phyloP scores from a whole-genome alignment of 2,797 vertebrate species.

The Hemibagrus guttatus region DNA sequence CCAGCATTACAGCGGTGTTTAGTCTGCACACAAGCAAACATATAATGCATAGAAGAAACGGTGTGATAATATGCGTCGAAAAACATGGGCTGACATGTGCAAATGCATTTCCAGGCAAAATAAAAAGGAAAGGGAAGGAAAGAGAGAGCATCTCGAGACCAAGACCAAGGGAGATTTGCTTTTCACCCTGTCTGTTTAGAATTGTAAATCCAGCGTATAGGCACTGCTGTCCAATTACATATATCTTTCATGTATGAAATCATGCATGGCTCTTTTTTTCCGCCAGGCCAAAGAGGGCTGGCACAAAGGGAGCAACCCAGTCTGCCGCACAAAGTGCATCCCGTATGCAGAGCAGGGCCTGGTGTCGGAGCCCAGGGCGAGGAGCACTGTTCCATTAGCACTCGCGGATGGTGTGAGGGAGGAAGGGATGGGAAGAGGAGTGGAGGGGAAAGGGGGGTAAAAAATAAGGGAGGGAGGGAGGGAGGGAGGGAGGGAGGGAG shows the following conservation, averaged over 20 bases:
- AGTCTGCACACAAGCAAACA: slow-evolving; percentile 50
- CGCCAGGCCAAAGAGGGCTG: slow-evolving; percentile 66
- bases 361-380: slow-evolving; percentile 74
- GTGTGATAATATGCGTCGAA: slow-evolving; percentile 63
- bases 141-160: slow-evolving; percentile 9
- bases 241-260: slow-evolving; percentile 84
- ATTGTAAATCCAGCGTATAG: slow-evolving; percentile 79
- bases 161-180: slow-evolving; percentile 57
- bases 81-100: slow-evolving; percentile 66
- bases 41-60: slow-evolving; percentile 66
- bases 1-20: slow-evolving; percentile 33
- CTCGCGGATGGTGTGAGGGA: slow-evolving; percentile 67
- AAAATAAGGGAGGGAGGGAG: slow-evolving; percentile 47
- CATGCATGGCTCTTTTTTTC: slow-evolving; percentile 74
- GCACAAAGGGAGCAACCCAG: slow-evolving; percentile 76
- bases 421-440: slow-evolving; percentile 12
- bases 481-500: slow-evolving; percentile 23
- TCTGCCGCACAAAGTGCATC: slow-evolving; percentile 71
- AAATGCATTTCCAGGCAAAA: slow-evolving; percentile 65
- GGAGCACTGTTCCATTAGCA: slow-evolving; percentile 73
- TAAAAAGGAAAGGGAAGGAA: not conserved
- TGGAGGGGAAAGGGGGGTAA: slow-evolving; percentile 51
- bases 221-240: slow-evolving; percentile 81
- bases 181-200: slow-evolving; percentile 75
- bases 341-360: slow-evolving; percentile 77